Evolutionary conservation across 2,888 invertebrate species (phyloP).

Genomic region (Sthenelais limicola): DNA sequence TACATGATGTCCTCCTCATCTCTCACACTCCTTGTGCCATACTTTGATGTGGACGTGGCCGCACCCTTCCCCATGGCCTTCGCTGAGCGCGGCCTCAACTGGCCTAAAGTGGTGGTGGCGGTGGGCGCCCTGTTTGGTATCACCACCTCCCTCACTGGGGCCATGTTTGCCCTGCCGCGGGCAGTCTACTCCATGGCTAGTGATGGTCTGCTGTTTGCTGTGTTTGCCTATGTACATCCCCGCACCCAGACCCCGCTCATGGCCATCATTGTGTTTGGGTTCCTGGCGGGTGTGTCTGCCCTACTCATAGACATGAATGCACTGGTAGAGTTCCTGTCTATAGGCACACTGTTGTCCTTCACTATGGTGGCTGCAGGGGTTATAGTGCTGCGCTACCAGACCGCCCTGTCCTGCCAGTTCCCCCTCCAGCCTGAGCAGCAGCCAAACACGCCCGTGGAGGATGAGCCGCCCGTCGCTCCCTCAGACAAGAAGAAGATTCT

Average conservation of each 20-base stretch:
- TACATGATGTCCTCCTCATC: slow-evolving; percentile 64
- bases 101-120: slow-evolving; percentile 63
- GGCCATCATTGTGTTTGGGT: slow-evolving; percentile 65
- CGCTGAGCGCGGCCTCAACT: slow-evolving; percentile 56
- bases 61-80: slow-evolving; percentile 68
- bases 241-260: slow-evolving; percentile 79
- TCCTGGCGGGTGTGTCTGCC: slow-evolving; percentile 78
- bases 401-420: slow-evolving; percentile 67
- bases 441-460: background rate
- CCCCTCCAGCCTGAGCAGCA: slow-evolving; percentile 63
- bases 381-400: slow-evolving; percentile 85
- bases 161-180: slow-evolving; percentile 87
- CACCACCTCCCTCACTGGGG: slow-evolving; percentile 77
- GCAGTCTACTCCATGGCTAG: slow-evolving; percentile 92
- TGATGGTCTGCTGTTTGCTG: slow-evolving; percentile 87
- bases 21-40: slow-evolving; percentile 67
- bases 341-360: slow-evolving; percentile 76
- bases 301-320: slow-evolving; percentile 90
- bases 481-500: slow-evolving; percentile 54
- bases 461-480: slow-evolving; percentile 43
- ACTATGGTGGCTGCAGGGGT: slow-evolving; percentile 93
- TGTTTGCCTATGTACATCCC: slow-evolving; percentile 80
- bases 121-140: slow-evolving; percentile 64
- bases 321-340: slow-evolving; percentile 94
- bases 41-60: slow-evolving; percentile 57